A percentile compares a stretch with the other conserved stretches of the same genome.
phyloP scores from a whole-genome alignment of 2,797 vertebrate species.

The Schizothorax lantsangensis region DNA sequence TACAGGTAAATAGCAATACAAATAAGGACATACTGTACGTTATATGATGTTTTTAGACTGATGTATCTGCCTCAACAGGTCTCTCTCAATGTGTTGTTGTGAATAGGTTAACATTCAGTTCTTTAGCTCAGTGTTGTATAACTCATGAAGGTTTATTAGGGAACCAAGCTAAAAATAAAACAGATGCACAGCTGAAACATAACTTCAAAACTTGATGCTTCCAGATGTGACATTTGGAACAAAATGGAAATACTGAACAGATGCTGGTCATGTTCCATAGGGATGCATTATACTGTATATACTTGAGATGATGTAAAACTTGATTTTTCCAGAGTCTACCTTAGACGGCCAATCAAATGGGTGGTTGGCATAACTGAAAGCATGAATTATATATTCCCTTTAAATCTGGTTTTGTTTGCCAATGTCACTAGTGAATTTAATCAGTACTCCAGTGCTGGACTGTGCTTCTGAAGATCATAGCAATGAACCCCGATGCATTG shows the following conservation, averaged over 20 bases:
- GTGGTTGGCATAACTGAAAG: not conserved
- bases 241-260: slow-evolving; percentile 25
- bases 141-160: slow-evolving; percentile 9
- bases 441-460: not conserved
- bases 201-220: slow-evolving; percentile 10
- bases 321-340: not conserved
- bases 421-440: not conserved
- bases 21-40: not conserved
- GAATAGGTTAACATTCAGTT: not conserved
- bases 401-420: not conserved
- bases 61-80: not conserved
- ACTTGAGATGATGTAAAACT: slow-evolving; percentile 17
- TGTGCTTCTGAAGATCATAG: not conserved
- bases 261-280: slow-evolving; percentile 35
- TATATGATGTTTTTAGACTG: not conserved
- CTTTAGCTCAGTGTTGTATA: not conserved
- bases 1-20: not conserved
- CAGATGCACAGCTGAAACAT: slow-evolving; percentile 32
- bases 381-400: not conserved
- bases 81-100: not conserved
- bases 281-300: slow-evolving; percentile 29
- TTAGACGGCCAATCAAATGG: not conserved
- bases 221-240: slow-evolving; percentile 43
- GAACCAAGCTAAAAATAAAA: slow-evolving; percentile 41
- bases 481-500: not conserved